These are phyloP conservation scores for Globodera rostochiensis DNA, from an alignment of 1,140 invertebrate genomes.

Conservation along the genomic window DNA sequence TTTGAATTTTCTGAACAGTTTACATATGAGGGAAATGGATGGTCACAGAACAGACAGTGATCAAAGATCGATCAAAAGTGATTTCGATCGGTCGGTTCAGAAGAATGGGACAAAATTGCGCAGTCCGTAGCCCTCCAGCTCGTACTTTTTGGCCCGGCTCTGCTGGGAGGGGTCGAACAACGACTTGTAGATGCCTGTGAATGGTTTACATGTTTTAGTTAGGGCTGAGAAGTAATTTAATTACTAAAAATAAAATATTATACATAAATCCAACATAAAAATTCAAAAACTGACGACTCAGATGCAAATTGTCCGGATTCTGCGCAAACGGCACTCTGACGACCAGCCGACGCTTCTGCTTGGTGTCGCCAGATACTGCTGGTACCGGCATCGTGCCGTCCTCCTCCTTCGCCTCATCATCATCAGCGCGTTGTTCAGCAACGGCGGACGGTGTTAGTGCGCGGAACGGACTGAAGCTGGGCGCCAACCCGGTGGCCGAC, in stretches of 20 bases:
- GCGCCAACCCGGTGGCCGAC: not conserved
- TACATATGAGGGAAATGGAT: not conserved
- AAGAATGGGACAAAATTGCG: not conserved
- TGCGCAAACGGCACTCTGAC: conserved; percentile 52
- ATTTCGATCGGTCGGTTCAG: not conserved
- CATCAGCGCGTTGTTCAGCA: conserved; percentile 13
- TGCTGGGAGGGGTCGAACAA: conserved; percentile 43
- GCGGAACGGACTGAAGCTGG: not conserved
- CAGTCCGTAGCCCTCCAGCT: conserved; percentile 12
- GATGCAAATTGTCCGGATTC: conserved; percentile 43
- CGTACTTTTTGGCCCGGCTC: conserved; percentile 32
- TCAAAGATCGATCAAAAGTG: not conserved
- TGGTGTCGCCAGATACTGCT: not conserved
- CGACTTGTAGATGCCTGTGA: conserved; percentile 46
- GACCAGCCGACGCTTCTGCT: conserved; percentile 42
- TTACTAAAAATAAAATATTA: too few relatives aligned
- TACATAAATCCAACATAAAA: too few relatives aligned
- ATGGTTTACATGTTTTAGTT: too few relatives aligned
- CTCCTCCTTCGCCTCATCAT: not conserved
- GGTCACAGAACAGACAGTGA: not conserved
- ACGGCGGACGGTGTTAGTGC: not conserved
- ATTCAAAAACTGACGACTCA: conserved; percentile 16
- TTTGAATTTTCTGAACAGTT: conserved; percentile 4
- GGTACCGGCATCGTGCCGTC: too few relatives aligned
- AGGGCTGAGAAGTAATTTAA: too few relatives aligned